A percentile compares a stretch with the other conserved stretches of the same genome.
Evolutionary conservation across 1,140 invertebrate genomes (phyloP).

Genomic region (Lucilia cuprina): DNA sequence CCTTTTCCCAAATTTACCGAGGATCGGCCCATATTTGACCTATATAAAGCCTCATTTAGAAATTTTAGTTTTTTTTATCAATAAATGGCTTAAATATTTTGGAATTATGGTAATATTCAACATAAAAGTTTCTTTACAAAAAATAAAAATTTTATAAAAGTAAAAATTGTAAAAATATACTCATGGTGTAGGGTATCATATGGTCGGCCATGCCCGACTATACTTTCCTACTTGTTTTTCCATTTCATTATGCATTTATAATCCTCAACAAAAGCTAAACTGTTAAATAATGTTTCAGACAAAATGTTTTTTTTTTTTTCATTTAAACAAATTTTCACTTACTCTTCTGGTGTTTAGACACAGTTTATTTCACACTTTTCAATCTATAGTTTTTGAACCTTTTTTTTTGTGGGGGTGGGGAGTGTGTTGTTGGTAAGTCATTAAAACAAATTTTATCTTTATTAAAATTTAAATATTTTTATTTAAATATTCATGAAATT

Average conservation of each 20-base stretch:
- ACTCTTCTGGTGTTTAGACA: neutral
- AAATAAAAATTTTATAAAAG: too few relatives aligned
- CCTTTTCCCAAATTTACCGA: too few relatives aligned
- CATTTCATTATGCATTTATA: slow-evolving; percentile 4
- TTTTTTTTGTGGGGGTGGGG: neutral
- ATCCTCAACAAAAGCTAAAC: slow-evolving; percentile 6
- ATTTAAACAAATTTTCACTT: slow-evolving; percentile 35
- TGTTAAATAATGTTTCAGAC: slow-evolving; percentile 12
- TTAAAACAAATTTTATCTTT: neutral
- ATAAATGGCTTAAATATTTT: too few relatives aligned
- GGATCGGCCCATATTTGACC: too few relatives aligned
- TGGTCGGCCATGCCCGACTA: too few relatives aligned
- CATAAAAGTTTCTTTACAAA: too few relatives aligned
- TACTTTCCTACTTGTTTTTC: too few relatives aligned
- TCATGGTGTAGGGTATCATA: too few relatives aligned
- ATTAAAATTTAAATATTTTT: neutral
- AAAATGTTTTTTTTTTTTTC: neutral
- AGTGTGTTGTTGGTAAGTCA: neutral
- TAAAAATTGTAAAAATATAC: too few relatives aligned
- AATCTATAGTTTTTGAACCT: neutral
- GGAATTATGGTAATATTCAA: too few relatives aligned
- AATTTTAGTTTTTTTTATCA: too few relatives aligned
- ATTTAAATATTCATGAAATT: slow-evolving; percentile 8
- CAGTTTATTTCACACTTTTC: neutral
- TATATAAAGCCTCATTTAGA: too few relatives aligned